Evolutionary conservation across 2,888 invertebrate genomes (phyloP), one percentile per base, ranked within the genome.

Genomic region (Aporophyla lueneburgensis): DNA sequence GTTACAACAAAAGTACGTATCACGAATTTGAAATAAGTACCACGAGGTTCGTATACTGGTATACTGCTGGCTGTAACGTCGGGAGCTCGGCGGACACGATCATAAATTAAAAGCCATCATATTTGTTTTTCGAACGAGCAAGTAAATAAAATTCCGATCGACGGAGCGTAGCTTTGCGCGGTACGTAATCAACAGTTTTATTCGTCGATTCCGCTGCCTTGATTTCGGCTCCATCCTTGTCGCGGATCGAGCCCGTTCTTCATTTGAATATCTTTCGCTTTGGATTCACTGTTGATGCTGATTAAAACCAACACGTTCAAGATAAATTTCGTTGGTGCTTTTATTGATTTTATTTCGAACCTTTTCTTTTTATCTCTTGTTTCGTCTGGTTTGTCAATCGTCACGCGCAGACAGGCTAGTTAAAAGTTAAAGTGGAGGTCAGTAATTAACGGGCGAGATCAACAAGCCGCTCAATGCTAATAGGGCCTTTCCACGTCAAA

Each of bases 401-500:
- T 83, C 76, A 81, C 80, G 75, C 76, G 76, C 81, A 85, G 88
- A 87, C 88, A 88, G 89, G 88, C 90, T 92, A 90, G 91, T 91
- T 92, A 92, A 91, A 92, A 89, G 93, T 92, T 93, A 91, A 90
- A 93, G 91, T 91, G 90, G 91, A 93, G 95, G 95, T 95, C 94
- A 94, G 94, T 95, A 96, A 96, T 96, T 96, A 96, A 94, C 94
- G 90, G 92, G 90, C 91, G 94, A 93, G 96, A 96, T 96, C 95
- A 95, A 96, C 95, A 94, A 95, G 95, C 94, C 93, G 92, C 93
- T 94, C 93, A 91, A 95, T 95, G 95, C 94, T 96, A 96, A 96
- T 96, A 95, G 95, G 94, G 92, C 93, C 93, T 94, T 94, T 95
- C 94, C 92, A 95, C 95, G 96, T 96, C 95, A 96, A 96, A 96